A percentile compares a stretch with the other conserved stretches of the same genome.
Evolutionary conservation across 2,888 invertebrate species (phyloP).

Genomic region (Pammene aurita): DNA sequence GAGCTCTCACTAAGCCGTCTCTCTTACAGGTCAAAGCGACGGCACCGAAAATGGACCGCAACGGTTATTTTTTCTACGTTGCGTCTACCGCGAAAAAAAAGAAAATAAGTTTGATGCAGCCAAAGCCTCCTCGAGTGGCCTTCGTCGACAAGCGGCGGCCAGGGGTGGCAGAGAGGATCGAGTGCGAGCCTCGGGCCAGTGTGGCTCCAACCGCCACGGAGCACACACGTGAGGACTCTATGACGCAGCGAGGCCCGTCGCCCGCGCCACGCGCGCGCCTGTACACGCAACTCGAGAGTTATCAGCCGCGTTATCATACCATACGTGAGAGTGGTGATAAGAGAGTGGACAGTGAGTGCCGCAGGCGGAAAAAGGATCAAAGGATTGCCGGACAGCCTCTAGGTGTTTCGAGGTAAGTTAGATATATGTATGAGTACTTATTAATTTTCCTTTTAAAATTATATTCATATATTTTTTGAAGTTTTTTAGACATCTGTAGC

Average conservation of each 20-base stretch:
- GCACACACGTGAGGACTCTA: slow-evolving; percentile 63
- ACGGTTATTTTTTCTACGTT: slow-evolving; percentile 80
- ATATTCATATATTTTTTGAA: neutral
- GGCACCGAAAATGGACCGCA: slow-evolving; percentile 78
- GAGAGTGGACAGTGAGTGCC: slow-evolving; percentile 76
- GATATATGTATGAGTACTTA: neutral
- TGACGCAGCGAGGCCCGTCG: slow-evolving; percentile 68
- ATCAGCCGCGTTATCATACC: slow-evolving; percentile 79
- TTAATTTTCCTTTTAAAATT: neutral
- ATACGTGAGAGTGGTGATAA: slow-evolving; percentile 78
- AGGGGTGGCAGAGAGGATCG: slow-evolving; percentile 69
- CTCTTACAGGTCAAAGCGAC: slow-evolving; percentile 73
- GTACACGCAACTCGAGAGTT: slow-evolving; percentile 79
- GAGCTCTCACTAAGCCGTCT: slow-evolving; percentile 26
- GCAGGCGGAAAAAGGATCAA: slow-evolving; percentile 67
- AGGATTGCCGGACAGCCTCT: slow-evolving; percentile 65
- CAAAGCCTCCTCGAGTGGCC: slow-evolving; percentile 75
- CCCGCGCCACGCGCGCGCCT: slow-evolving; percentile 77
- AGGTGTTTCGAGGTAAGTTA: slow-evolving; percentile 64
- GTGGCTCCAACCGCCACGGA: slow-evolving; percentile 63
- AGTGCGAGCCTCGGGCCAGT: slow-evolving; percentile 56
- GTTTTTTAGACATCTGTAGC: too few species aligned
- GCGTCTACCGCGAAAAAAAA: slow-evolving; percentile 81
- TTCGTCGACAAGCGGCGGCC: slow-evolving; percentile 73
- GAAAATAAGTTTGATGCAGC: slow-evolving; percentile 80